Conservation (phyloP, 2,888 invertebrate genomes). For the Labia minor region DNA sequence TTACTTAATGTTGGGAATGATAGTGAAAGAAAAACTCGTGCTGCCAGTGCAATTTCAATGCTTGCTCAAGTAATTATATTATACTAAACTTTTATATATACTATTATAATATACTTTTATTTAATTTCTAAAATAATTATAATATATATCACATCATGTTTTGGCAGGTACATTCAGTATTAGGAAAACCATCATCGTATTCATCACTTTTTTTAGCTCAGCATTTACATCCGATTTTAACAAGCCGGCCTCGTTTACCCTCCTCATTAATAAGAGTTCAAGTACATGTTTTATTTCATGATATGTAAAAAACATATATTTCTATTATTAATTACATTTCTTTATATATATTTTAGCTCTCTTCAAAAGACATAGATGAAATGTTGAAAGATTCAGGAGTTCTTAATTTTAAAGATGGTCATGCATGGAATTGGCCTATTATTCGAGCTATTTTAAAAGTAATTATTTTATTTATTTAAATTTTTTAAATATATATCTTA, state of each 20-base stretch:
- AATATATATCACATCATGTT: too few relatives aligned
- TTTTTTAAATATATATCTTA: background rate
- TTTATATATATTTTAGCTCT: slow-evolving; percentile 27
- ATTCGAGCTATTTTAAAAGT: slow-evolving; percentile 72
- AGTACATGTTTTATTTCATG: background rate
- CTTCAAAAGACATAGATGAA: slow-evolving; percentile 48
- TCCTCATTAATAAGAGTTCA: background rate
- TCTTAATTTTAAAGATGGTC: slow-evolving; percentile 64
- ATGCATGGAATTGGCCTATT: slow-evolving; percentile 88
- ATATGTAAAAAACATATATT: too few relatives aligned
- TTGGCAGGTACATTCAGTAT: slow-evolving; percentile 3
- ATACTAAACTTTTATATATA: background rate
- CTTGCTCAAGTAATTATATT: slow-evolving; percentile 13
- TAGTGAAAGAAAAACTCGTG: background rate
- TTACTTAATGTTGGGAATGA: slow-evolving; percentile 34
- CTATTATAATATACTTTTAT: too few relatives aligned
- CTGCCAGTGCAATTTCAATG: background rate
- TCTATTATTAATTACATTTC: too few relatives aligned
- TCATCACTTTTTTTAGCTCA: slow-evolving; percentile 1
- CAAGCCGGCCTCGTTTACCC: background rate
- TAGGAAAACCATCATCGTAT: background rate
- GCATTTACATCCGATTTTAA: background rate
- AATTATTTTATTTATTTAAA: slow-evolving; percentile 27
- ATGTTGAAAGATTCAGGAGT: slow-evolving; percentile 73
- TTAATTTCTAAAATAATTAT: too few relatives aligned